Evolutionary conservation across 2,888 invertebrate species (phyloP).

Genomic region (Hemistola chrysoprasaria): DNA sequence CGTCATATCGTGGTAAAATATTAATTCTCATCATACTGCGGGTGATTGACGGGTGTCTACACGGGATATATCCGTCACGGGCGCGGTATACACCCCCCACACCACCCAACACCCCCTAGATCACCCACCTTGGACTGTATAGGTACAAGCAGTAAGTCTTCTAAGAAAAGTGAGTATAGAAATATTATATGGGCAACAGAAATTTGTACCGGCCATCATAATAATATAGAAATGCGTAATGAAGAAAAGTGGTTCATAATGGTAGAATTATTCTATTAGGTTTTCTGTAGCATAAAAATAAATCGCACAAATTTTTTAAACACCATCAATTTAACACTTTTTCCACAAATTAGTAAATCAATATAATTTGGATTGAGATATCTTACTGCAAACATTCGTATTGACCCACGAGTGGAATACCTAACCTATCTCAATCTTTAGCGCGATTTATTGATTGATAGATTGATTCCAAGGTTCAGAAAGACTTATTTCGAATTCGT

Average conservation of each 20-base stretch:
- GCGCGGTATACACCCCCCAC: slow-evolving; percentile 58
- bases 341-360: no score
- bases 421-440: slow-evolving; percentile 81
- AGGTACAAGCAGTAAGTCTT: slow-evolving; percentile 11
- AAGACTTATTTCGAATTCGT: slow-evolving; percentile 12
- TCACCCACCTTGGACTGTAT: slow-evolving; percentile 14
- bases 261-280: no score
- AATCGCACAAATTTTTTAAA: no score
- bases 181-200: no score
- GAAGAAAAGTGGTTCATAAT: no score
- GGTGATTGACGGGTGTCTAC: slow-evolving; percentile 78
- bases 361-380: no score
- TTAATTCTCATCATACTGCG: slow-evolving; percentile 67
- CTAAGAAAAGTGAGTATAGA: no score
- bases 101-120: slow-evolving; percentile 23
- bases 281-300: no score
- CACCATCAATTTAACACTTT: no score
- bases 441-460: slow-evolving; percentile 78
- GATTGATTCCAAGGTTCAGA: slow-evolving; percentile 57
- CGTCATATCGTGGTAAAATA: slow-evolving; percentile 28
- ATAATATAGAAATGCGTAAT: no score
- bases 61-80: slow-evolving; percentile 78
- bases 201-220: no score
- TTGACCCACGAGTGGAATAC: slow-evolving; percentile 56
- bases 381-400: no score